Percentiles rank a stretch among this genome's conserved stretches.
These are phyloP conservation scores for Seriola rivoliana DNA, from an alignment of 2,113 vertebrate species.

Conservation along the genomic window DNA sequence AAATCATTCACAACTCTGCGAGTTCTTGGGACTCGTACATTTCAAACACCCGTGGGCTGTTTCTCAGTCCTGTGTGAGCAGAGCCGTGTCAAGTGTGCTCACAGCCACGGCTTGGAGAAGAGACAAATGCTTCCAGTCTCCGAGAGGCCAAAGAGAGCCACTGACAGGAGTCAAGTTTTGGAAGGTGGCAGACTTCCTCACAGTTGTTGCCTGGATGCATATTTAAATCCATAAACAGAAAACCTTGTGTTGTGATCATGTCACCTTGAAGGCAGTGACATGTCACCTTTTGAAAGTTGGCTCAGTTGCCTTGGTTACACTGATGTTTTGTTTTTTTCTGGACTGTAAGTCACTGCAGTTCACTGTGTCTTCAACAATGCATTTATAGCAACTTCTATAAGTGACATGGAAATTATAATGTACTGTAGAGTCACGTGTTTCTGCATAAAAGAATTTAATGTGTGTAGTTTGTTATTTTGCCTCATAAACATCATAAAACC, in stretches of 20 bases:
- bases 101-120: constrained; percentile 43
- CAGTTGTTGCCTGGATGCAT: constrained; percentile 2
- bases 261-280: constrained; percentile 13
- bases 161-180: constrained; percentile 4
- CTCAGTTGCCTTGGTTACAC: constrained; percentile 29
- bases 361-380: no score
- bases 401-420: background rate
- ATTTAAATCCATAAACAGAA: background rate
- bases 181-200: background rate
- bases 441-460: no score
- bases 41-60: constrained; percentile 57
- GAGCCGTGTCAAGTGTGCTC: constrained; percentile 46
- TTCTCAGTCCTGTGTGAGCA: constrained; percentile 30
- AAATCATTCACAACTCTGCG: constrained; percentile 32
- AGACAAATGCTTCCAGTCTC: constrained; percentile 42
- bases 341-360: background rate
- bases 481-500: background rate
- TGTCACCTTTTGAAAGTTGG: background rate
- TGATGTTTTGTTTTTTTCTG: background rate
- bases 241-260: background rate
- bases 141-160: constrained; percentile 13
- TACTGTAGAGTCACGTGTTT: no score
- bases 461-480: no score
- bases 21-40: constrained; percentile 24
- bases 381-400: background rate